Conservation (phyloP, 2,888 invertebrate species). For the Brassicogethes aeneus region DNA sequence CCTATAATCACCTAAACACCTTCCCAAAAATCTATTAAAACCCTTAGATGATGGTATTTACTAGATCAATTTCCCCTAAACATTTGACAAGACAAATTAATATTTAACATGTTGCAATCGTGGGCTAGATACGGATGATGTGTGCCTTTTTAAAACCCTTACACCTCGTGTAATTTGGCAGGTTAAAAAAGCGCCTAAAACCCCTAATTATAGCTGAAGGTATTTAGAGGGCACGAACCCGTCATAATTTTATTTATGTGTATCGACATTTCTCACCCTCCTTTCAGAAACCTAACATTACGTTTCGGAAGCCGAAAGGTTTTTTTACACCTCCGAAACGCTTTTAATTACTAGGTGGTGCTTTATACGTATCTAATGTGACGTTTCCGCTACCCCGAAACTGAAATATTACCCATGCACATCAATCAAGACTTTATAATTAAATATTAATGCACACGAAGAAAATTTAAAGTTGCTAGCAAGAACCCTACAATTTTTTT, state of each 20-base stretch:
- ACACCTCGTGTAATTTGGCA: constrained; percentile 21
- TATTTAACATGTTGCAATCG: constrained; percentile 20
- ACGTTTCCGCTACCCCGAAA: no score
- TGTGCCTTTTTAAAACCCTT: constrained; percentile 16
- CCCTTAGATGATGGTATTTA: background rate
- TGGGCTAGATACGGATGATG: constrained; percentile 15
- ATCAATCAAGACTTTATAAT: no score
- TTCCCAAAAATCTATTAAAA: background rate
- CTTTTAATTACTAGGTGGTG: background rate
- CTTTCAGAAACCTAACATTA: background rate
- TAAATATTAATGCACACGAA: no score
- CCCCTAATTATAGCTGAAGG: constrained; percentile 28
- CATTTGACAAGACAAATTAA: constrained; percentile 12
- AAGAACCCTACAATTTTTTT: no score
- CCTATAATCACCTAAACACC: background rate
- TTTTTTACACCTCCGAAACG: background rate
- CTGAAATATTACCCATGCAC: no score
- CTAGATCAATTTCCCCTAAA: background rate
- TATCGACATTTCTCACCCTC: constrained; percentile 23
- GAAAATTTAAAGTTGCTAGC: no score
- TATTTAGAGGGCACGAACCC: constrained; percentile 29
- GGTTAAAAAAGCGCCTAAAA: constrained; percentile 20
- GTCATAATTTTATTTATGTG: constrained; percentile 30
- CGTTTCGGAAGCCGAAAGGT: constrained; percentile 19
- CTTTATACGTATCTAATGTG: background rate